Base-by-base conservation (phyloP, 2,113 vertebrate species). In the Sapayoa aenigma region DNA sequence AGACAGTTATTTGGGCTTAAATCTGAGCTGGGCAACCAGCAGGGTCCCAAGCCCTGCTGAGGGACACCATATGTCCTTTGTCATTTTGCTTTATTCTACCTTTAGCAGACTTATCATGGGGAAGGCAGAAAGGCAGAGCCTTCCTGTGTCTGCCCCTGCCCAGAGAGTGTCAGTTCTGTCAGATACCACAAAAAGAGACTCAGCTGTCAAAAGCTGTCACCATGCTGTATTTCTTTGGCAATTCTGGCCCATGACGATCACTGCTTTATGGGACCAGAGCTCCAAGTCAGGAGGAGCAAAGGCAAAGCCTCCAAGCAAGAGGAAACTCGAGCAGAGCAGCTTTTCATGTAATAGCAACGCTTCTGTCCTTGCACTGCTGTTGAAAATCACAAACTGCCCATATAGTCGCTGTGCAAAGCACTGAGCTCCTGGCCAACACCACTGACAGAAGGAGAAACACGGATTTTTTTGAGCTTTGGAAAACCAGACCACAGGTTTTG, bases 301-400 rank as follows among this genome's bases (percentile, higher is more conserved):
- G 46, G 71, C 71, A 90, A 83, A 65, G 17, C 21, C 74, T 31
- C 56, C 42, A 52, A 67, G 68, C 17, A 28, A 56, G 65, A 67
- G 21, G 80, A 21, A 42, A 10, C 1, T 1, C 1, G 14, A 35
- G 8, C 58, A 52, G 75, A 50, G 65, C 44, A 27, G 42, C 28
- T 74, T 37, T 28, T 21, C 0, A 0, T 30, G 49, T 7, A 12
- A 33, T 1, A 56, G 67, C 62, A 67, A 13, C 0, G 0, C 28
- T 65, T 10, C 71, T 68, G 67, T 41, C 74, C 58, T 72, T 4
- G 2, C 56, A 20, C 47, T 4, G 50, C n/a, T 17, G 6, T 12
- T 58, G 24, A 9, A n/a, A 84, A 62, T 11, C 55, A 84, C n/a
- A n/a, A 69, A 24, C n/a, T 27, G 58, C 1, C 33, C 0, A 0